Evolutionary conservation across 2,113 vertebrate species (phyloP), one percentile per base, ranked within the genome.

Genomic region (Vanacampus margaritifer): DNA sequence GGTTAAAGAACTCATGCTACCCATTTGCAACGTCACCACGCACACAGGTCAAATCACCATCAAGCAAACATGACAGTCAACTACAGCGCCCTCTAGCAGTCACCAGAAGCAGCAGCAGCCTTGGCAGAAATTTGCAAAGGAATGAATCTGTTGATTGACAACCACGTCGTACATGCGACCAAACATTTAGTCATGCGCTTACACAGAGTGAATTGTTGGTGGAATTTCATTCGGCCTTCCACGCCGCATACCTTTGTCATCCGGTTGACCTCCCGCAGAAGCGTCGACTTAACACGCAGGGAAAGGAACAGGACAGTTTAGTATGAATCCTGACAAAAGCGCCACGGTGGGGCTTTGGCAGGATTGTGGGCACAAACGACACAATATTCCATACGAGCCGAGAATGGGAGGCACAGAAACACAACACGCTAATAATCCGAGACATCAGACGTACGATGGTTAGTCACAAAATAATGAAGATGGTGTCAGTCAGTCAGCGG

Each of bases 181-280:
- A 83, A 65, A 72, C 74, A 73, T 66, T 68, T 61, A 81, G 53
- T 69, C 87, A 88, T 86, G 86, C 87, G 78, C 68, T 73, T 71
- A 75, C 65, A 81, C 64, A 63, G 8, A 65, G 69, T 69, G 68
- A 83, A 73, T 74, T 24, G 58, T 62, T 86, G 76, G 73, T 79
- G 78, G 54, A 14, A 64, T 81, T 48, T 0, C 43, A 56, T 70
- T 81, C 81, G 39, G 37, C 67, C 71, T 65, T 76, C 68, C 65
- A 64, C 75, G 82, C 62, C 11, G 75, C 88, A 75, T 92, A 91
- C 91, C 90, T 91, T 88, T 85, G 79, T 89, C 84, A 21, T 84
- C 84, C 24, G 68, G 70, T 9, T 75, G 83, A 63, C 67, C 72
- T 83, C 79, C 87, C 28, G 88, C 88, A 80, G 83, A 84, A 80